Base-by-base conservation (phyloP, 2,113 vertebrate genomes). In the Notiomystis cincta region DNA sequence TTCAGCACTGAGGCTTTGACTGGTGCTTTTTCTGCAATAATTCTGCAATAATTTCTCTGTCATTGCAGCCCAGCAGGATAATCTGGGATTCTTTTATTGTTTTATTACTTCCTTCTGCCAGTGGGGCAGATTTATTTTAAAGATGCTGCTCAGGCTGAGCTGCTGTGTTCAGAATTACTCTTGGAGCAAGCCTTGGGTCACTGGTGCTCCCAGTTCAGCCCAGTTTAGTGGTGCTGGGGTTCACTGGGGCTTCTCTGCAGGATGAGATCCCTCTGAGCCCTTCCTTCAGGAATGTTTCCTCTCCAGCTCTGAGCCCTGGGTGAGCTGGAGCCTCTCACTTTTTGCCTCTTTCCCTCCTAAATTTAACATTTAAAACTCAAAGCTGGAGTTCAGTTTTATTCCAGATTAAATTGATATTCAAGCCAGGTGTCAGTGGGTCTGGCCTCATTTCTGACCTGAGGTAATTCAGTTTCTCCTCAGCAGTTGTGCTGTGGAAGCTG, bases 391-490 rank as follows among this genome's bases (percentile, higher is more conserved):
- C 1, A 17, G 3, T 42, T 20, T 22, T 25, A 2, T 38, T 89
- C 7, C 51, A 51, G 15, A 13, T 53, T 31, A n/a, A 67, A 72
- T 27, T 35, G 61, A 5, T 47, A 20, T 17, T 19, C 0, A 0
- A 81, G 28, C 56, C 16, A 40, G 47, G 30, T 60, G 35, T 7
- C 11, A 22, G 28, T 37, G 91, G 30, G 7, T 47, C 9, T 38
- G 30, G 25, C 35, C 30, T 78, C 6, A 2, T 56, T 33, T 53
- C 38, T 87, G 40, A 14, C 28, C 37, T 22, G 5, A 9, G 40
- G 15, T 75, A 42, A 66, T 50, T 73, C 5, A 10, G 9, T 47
- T 62, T n/a, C 64, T n/a, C 10, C 44, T 81, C 51, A 38, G 5
- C 9, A 50, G 14, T 72, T 77, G 1, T 40, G 44, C 14, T 37